phyloP scores from a whole-genome alignment of 2,888 invertebrate species.

The Plagodis dolabraria region DNA sequence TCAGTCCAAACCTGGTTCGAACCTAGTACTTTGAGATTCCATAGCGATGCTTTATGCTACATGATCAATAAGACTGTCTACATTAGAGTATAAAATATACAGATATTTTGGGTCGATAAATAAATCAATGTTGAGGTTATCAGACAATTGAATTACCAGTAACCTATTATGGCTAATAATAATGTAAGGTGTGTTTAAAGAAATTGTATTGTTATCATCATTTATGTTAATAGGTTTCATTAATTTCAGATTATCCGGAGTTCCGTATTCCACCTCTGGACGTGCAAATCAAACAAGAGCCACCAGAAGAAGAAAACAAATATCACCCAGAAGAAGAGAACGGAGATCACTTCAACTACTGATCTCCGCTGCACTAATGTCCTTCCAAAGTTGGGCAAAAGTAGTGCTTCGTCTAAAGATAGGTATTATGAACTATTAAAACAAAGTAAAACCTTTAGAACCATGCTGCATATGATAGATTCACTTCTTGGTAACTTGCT shows the following conservation, averaged over 20 bases:
- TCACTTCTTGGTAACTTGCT: neutral
- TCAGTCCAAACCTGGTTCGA: too few relatives aligned
- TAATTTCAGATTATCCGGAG: slow-evolving; percentile 43
- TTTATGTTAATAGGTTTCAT: neutral
- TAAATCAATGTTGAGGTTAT: too few relatives aligned
- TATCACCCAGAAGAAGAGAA: slow-evolving; percentile 83
- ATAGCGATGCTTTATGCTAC: too few relatives aligned
- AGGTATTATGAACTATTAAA: neutral
- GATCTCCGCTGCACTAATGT: neutral
- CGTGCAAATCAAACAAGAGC: slow-evolving; percentile 91
- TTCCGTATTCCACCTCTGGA: slow-evolving; percentile 62
- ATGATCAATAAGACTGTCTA: too few relatives aligned
- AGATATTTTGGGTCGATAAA: too few relatives aligned
- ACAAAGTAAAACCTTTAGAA: neutral
- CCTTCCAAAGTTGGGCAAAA: neutral
- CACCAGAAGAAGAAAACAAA: slow-evolving; percentile 89
- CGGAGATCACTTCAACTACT: slow-evolving; percentile 15
- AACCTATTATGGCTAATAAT: too few relatives aligned
- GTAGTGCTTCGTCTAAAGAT: neutral
- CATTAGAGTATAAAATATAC: too few relatives aligned
- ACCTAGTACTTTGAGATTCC: too few relatives aligned
- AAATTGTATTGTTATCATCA: too few relatives aligned
- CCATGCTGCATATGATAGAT: neutral
- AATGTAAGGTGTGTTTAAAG: too few relatives aligned
- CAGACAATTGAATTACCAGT: too few relatives aligned